Evolutionary conservation across 2,888 invertebrate genomes (phyloP).

Genomic region (Aphrophora alni): DNA sequence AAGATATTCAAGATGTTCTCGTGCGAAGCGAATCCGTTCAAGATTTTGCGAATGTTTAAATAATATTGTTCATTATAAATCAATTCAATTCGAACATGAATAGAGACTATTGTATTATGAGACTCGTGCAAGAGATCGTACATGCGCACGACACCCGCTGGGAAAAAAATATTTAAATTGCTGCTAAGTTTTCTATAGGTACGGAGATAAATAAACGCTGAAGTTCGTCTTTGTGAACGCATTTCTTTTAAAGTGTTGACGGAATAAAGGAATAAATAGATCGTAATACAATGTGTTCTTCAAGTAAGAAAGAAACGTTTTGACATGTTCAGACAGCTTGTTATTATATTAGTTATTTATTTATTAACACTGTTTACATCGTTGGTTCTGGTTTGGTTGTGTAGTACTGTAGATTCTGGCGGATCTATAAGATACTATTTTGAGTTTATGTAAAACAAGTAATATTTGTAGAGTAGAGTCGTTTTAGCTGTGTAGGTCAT

Average conservation of each 20-base stretch:
- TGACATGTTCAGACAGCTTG: background rate
- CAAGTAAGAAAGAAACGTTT: background rate
- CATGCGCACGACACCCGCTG: background rate
- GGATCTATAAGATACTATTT: background rate
- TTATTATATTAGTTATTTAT: too few relatives aligned
- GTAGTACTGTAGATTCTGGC: background rate
- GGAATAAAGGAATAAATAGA: background rate
- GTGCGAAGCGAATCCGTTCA: too few relatives aligned
- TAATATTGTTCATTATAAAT: too few relatives aligned
- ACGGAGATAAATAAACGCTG: background rate
- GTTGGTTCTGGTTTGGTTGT: background rate
- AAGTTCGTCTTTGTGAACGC: background rate
- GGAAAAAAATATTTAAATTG: background rate
- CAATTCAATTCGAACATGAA: too few relatives aligned
- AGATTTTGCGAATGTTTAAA: too few relatives aligned
- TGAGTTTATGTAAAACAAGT: too few relatives aligned
- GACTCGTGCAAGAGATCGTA: too few relatives aligned
- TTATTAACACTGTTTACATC: background rate
- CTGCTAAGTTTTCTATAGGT: background rate
- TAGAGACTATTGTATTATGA: too few relatives aligned
- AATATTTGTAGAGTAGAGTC: too few relatives aligned
- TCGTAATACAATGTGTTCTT: background rate
- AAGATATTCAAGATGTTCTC: too few relatives aligned
- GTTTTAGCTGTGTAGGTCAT: too few relatives aligned
- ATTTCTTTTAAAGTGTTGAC: background rate